Evolutionary conservation across 1,140 invertebrate species (phyloP), one percentile per base, ranked within the genome.

Genomic region (Mizuhopecten yessoensis): DNA sequence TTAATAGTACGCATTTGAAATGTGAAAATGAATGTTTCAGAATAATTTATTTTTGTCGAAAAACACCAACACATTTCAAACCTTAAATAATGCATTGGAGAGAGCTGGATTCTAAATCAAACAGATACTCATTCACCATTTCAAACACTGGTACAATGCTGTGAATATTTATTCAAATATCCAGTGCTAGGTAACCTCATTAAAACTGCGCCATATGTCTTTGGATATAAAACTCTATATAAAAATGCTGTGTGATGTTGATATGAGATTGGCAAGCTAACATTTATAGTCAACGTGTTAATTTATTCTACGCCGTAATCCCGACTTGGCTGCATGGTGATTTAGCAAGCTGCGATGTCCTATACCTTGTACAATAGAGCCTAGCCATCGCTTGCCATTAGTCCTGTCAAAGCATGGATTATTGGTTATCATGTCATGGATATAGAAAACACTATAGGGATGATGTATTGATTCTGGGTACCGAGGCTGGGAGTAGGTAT

Each of bases 331-430:
- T 75, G 57, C 9, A 45, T 45, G 36, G 36, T 49, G 57, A 75
- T 75, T 75, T 75, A 75, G 57, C 23, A 29, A 75, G 57, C 57
- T 75, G 36, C 13, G 36, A 39, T 39, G 57, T n/a, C 57, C 57
- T 75, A 75, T 29, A 75, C 57, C 23, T 3, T 75, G 23, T 75
- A 75, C 57, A 75, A 75, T 75, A n/a, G 57, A 45, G 42, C 42
- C 42, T 45, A 45, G 42, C 42, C 42, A 45, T 75, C 23, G 23
- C 23, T 17, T n/a, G 57, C 57, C 57, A 75, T 75, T 75, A 75
- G 57, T 75, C 57, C 57, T 75, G 57, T 75, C 57, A 75, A 75
- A 75, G 57, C 57, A n/a, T 75, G 57, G 57, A 75, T 75, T 75
- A 75, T 75, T 75, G 57, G 57, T 29, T 29, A 75, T 75, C 57